Percentiles rank a stretch among this genome's conserved stretches.
Conservation (phyloP, 2,113 vertebrate species). For the Pseudopodoces humilis region DNA sequence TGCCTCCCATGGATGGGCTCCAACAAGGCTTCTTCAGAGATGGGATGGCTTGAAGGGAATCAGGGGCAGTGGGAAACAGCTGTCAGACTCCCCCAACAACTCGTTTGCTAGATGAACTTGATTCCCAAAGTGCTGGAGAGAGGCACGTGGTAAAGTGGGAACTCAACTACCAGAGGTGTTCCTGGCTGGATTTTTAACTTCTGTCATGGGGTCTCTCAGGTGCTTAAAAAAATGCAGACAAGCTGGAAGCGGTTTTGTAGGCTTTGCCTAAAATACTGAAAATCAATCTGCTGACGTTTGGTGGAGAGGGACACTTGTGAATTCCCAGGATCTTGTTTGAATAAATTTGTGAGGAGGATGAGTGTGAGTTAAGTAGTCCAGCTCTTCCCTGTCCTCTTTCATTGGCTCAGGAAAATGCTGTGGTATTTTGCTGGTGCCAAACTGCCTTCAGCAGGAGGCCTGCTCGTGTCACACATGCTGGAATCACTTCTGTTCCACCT, state of each 20-base stretch:
- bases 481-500: neutral
- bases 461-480: neutral
- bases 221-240: neutral
- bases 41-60: neutral
- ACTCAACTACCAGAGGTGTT: neutral
- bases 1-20: neutral
- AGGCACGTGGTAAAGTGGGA: neutral
- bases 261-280: neutral
- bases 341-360: neutral
- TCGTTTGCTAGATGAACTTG: neutral
- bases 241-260: neutral
- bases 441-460: neutral
- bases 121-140: neutral
- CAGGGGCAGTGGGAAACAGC: neutral
- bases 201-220: neutral
- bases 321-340: neutral
- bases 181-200: neutral
- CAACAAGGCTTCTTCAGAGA: neutral
- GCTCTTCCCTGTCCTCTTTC: neutral
- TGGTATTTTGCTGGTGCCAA: neutral
- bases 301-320: neutral
- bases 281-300: neutral
- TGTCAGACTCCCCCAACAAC: neutral
- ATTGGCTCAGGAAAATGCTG: neutral
- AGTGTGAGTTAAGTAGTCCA: neutral